phyloP scores from a whole-genome alignment of 2,797 vertebrate species.

The Anolis apletophallus region DNA sequence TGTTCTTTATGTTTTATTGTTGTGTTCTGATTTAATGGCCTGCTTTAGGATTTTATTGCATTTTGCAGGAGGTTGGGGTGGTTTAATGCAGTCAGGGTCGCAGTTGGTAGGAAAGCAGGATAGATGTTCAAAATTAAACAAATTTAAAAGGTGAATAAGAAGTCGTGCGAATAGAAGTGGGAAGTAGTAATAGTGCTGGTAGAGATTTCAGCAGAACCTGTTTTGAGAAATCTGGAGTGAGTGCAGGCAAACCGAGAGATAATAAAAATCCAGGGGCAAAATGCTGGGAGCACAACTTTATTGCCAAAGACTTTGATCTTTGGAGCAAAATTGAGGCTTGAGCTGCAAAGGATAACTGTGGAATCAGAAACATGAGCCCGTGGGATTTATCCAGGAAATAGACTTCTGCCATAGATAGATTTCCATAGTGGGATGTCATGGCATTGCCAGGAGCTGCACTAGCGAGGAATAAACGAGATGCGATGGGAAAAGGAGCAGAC shows the following conservation, averaged over 20 bases:
- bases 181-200: background rate
- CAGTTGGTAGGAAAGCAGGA: background rate
- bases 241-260: background rate
- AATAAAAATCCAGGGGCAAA: constrained; percentile 26
- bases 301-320: constrained; percentile 22
- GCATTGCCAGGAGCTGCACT: constrained; percentile 23
- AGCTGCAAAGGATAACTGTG: constrained; percentile 27
- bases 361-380: constrained; percentile 38
- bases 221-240: constrained; percentile 11
- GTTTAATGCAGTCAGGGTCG: background rate
- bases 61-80: background rate
- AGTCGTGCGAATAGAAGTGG: background rate
- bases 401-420: constrained; percentile 28
- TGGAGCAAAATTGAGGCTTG: constrained; percentile 36
- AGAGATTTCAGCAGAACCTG: constrained; percentile 25
- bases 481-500: background rate
- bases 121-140: background rate
- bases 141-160: constrained; percentile 1
- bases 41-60: background rate
- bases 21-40: background rate
- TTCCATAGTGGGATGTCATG: constrained; percentile 35
- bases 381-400: constrained; percentile 34
- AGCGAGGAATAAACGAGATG: background rate
- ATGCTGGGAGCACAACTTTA: constrained; percentile 29
- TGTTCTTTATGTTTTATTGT: background rate